Evolutionary conservation across 2,113 vertebrate genomes (phyloP).

Genomic region (Salminus brasiliensis): DNA sequence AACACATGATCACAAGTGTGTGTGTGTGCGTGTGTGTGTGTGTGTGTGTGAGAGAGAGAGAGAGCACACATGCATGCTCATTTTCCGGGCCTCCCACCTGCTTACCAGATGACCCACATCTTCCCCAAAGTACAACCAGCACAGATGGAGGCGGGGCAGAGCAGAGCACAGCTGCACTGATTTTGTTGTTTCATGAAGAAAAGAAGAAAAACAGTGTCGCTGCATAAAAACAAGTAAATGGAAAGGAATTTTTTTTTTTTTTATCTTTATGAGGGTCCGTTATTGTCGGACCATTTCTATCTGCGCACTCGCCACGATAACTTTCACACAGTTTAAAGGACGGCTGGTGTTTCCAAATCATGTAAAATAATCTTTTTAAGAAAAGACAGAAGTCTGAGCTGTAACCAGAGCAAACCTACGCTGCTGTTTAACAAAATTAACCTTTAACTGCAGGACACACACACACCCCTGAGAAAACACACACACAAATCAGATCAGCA

Average conservation of each 20-base stretch:
- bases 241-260: too few relatives aligned
- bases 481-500: constrained; percentile 3
- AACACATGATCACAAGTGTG: constrained; percentile 20
- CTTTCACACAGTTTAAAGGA: too few relatives aligned
- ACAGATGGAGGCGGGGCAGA: too few relatives aligned
- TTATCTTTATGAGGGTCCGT: too few relatives aligned
- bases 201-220: too few relatives aligned
- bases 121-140: not conserved
- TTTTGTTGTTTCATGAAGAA: not conserved
- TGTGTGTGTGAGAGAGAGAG: constrained; percentile 5
- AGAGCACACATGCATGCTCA: not conserved
- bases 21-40: constrained; percentile 13
- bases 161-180: not conserved
- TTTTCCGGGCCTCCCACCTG: constrained; percentile 44
- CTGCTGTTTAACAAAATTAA: constrained; percentile 25
- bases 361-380: not conserved
- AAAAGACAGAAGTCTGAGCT: not conserved
- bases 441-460: constrained; percentile 18
- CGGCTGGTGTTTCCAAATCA: not conserved
- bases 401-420: not conserved
- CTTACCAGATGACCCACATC: constrained; percentile 43
- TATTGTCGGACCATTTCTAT: too few relatives aligned
- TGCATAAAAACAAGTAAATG: too few relatives aligned
- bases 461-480: not conserved
- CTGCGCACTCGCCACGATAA: too few relatives aligned